phyloP scores from a whole-genome alignment of 35 echinoderm and acorn worm genomes.

The Heliocidaris tuberculata region DNA sequence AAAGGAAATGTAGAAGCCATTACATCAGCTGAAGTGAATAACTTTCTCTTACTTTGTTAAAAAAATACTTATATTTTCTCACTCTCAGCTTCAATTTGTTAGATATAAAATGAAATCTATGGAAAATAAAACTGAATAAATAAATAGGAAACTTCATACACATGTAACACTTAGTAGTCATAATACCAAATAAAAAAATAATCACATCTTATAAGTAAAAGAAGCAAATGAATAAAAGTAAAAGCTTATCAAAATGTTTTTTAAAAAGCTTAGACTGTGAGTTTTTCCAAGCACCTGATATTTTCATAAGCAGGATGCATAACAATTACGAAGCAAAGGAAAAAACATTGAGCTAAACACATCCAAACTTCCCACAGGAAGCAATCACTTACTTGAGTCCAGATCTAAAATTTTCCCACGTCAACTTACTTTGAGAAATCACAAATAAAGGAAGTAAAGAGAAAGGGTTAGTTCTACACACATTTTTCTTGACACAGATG shows the following conservation, averaged over 20 bases:
- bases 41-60: too few species aligned
- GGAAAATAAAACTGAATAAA: neutral
- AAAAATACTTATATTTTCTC: too few species aligned
- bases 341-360: neutral
- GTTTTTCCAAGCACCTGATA: neutral
- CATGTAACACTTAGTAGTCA: neutral
- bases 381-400: neutral
- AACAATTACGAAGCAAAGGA: neutral
- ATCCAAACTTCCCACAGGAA: neutral
- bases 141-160: neutral
- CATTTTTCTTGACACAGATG: neutral
- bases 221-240: neutral
- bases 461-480: neutral
- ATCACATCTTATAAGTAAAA: too few species aligned
- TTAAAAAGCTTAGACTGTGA: neutral
- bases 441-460: neutral
- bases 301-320: neutral
- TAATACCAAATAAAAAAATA: too few species aligned
- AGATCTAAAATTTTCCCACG: neutral
- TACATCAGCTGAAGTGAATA: too few species aligned
- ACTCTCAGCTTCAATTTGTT: neutral
- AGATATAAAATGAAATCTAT: neutral
- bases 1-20: too few species aligned
- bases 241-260: neutral
- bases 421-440: neutral